Conservation (phyloP, 1,140 invertebrate genomes). For the Drosophila kikkawai region DNA sequence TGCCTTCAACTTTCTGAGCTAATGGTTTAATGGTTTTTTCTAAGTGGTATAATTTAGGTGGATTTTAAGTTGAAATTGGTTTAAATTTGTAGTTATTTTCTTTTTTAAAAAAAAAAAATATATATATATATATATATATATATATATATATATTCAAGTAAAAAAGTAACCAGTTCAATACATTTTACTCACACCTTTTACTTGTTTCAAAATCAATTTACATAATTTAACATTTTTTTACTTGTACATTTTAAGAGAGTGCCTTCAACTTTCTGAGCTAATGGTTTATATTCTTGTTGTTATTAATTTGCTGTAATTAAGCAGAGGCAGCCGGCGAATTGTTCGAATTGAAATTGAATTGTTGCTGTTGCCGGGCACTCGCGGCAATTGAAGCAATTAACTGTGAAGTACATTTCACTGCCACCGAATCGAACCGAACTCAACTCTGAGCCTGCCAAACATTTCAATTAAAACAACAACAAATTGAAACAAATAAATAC, state of each 20-base stretch:
- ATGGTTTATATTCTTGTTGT: slow-evolving; percentile 6
- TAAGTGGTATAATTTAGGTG: neutral
- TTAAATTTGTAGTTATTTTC: neutral
- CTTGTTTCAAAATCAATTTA: slow-evolving; percentile 21
- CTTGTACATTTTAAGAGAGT: slow-evolving; percentile 30
- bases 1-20: slow-evolving; percentile 42
- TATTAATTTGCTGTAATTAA: slow-evolving; percentile 59
- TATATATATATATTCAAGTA: no score
- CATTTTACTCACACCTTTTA: slow-evolving; percentile 7
- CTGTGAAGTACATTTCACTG: slow-evolving; percentile 78
- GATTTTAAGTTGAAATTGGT: neutral
- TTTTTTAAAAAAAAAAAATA: neutral
- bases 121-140: no score
- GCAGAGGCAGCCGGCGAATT: slow-evolving; percentile 15
- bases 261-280: slow-evolving; percentile 42
- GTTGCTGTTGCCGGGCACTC: slow-evolving; percentile 40
- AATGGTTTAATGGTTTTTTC: neutral
- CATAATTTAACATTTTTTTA: slow-evolving; percentile 15
- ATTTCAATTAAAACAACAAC: slow-evolving; percentile 72
- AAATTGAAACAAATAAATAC: slow-evolving; percentile 10
- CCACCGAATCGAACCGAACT: slow-evolving; percentile 19
- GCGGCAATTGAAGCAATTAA: slow-evolving; percentile 79
- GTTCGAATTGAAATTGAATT: slow-evolving; percentile 77
- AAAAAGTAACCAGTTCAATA: slow-evolving; percentile 14
- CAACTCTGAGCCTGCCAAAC: slow-evolving; percentile 56